Evolutionary conservation across 2,797 vertebrate genomes (phyloP).

Genomic region (Borostomias antarcticus): DNA sequence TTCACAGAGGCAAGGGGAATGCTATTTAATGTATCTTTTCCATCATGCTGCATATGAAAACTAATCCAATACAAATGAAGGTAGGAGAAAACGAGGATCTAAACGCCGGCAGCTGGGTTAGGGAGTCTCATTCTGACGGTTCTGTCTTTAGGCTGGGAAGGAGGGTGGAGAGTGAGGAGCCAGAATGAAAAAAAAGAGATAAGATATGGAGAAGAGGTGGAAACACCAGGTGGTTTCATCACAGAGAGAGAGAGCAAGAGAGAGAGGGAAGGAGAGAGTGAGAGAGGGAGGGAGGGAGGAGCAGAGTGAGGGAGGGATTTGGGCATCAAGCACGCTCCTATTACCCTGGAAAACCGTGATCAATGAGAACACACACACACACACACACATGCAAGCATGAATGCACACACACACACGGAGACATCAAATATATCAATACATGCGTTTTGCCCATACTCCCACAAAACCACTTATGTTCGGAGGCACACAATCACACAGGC

Average conservation of each 20-base stretch:
- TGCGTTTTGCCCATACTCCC: conserved; percentile 3
- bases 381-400: conserved; percentile 32
- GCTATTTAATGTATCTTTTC: conserved; percentile 71
- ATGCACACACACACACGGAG: conserved; percentile 29
- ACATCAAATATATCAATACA: conserved; percentile 12
- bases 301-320: conserved; percentile 63
- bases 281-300: conserved; percentile 22
- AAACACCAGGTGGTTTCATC: too few species aligned
- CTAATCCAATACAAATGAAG: conserved; percentile 79
- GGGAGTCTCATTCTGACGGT: conserved; percentile 74
- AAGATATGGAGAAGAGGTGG: conserved; percentile 24
- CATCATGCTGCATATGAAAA: conserved; percentile 71
- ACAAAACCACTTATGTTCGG: conserved; percentile 14
- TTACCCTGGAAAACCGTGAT: conserved; percentile 87
- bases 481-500: conserved; percentile 9
- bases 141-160: conserved; percentile 72
- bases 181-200: conserved; percentile 25
- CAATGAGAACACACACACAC: conserved; percentile 79
- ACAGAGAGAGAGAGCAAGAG: conserved; percentile 29
- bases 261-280: conserved; percentile 27
- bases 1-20: conserved; percentile 61
- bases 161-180: conserved; percentile 15
- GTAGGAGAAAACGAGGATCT: conserved; percentile 74
- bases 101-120: conserved; percentile 73
- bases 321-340: conserved; percentile 88